Evolutionary conservation across 2,888 invertebrate species (phyloP), one percentile per base, ranked within the genome.

Genomic region (Taphrorychus bicolor): DNA sequence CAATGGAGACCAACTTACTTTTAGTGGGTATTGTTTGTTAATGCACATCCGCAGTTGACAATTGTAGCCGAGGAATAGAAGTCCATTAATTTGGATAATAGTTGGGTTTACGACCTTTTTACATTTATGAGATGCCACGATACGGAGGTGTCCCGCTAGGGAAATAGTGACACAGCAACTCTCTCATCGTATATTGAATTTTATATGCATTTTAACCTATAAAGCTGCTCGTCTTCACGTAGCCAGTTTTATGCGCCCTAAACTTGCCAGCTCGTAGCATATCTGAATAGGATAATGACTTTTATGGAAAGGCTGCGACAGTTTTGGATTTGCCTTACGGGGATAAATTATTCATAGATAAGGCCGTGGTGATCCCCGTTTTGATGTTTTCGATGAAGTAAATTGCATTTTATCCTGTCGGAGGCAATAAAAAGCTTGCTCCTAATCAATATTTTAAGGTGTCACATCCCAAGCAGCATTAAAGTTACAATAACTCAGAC

Each of bases 11-110:
- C 56, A 66, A 67, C 63, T 64, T 49, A 40, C 54, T 56, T 68
- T 64, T 68, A 77, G 76, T 76, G 77, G 76, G 77, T 78, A 81
- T 80, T 80, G 80, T 80, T 79, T 80, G 80, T 78, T 80, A 81
- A 80, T 79, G 76, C 73, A 78, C 79, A 78, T 80, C 79, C 79
- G 77, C 77, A 77, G 80, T 79, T 77, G 77, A 79, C 80, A 80
- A 79, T 79, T 80, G 79, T 79, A 78, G 79, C 79, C 74, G 21
- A 42, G 61, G 45, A 59, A 58, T 52, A 51, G 75, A 74, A 78
- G 76, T 76, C 76, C 77, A 79, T 79, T 79, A 78, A 78, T 78
- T 78, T 76, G 73, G 75, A 77, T 76, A 78, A 75, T 73, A 74
- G 74, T 71, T 72, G 72, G 72, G 73, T 77, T 78, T 79, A 77